These are phyloP conservation scores for Julus scanicus DNA, from an alignment of 2,888 invertebrate species.

Conservation along the genomic window DNA sequence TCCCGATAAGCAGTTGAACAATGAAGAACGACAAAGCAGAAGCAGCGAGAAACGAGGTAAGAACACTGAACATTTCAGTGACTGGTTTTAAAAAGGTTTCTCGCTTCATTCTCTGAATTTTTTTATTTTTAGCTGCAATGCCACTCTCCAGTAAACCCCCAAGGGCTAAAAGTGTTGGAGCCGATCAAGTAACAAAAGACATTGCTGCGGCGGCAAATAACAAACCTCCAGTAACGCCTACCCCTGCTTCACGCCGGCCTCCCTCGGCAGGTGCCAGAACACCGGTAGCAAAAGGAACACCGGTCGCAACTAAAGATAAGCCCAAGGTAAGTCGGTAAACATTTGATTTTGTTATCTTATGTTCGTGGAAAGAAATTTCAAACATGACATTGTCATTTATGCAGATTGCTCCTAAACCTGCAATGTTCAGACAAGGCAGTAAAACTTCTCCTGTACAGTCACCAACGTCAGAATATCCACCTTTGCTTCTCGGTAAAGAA, in stretches of 20 bases:
- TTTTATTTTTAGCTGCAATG: conserved; percentile 50
- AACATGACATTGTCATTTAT: background rate
- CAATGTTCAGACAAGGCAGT: conserved; percentile 61
- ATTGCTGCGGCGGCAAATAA: background rate
- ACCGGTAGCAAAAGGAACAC: background rate
- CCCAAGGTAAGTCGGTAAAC: background rate
- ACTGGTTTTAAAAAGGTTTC: background rate
- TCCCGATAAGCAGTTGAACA: conserved; percentile 51
- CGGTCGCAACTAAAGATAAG: background rate
- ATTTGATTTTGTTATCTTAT: background rate
- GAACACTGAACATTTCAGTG: background rate
- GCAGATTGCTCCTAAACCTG: conserved; percentile 56
- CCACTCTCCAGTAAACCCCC: conserved; percentile 55
- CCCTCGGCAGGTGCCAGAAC: conserved; percentile 23
- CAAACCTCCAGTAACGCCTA: background rate
- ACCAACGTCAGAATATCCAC: conserved; percentile 68
- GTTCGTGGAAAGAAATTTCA: background rate
- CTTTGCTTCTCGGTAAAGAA: background rate
- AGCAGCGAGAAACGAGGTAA: conserved; percentile 58
- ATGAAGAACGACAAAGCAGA: conserved; percentile 58
- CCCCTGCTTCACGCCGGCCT: background rate
- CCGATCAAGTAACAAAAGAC: conserved; percentile 53
- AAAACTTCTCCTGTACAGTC: conserved; percentile 72
- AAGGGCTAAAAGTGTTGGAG: conserved; percentile 60
- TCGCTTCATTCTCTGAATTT: background rate